Evolutionary conservation across 2,888 invertebrate species (phyloP), one percentile per base, ranked within the genome.

Genomic region (Platypus cylindrus): DNA sequence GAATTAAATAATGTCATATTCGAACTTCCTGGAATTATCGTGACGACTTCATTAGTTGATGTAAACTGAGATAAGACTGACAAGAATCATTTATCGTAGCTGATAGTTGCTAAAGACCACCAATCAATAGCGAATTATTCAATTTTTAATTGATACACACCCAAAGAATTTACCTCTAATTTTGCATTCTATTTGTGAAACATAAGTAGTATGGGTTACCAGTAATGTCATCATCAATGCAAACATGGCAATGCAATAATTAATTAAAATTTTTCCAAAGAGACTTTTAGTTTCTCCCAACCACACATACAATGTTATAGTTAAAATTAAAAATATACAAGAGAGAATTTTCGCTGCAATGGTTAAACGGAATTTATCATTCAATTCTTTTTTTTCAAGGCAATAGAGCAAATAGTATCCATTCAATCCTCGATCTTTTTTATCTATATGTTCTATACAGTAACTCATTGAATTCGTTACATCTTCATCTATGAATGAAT

Each of bases 181-280:
- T 39, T 38, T 39, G 33, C 48, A 49, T 22, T 13, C 34, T 8
- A 28, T 9, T 34, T 42, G 37, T 1, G 30, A 23, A 9, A 38
- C 22, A 8, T 26, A n/a, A 25, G 30, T 20, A 0, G 27, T 15
- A 12, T 47, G 44, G 8, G 37, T 35, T 27, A 48, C 48, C 4
- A 38, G 31, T 29, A 53, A 29, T 3, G 49, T 32, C 4, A 41
- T 27, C 34, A 50, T 49, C 22, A 48, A 27, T 3, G 40, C 17
- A 5, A 51, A 39, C 28, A 46, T 48, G 1, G 47, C 40, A 1
- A 44, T 14, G 32, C 52, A 53, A 31, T 53, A 54, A 32, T 48
- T 53, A 12, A 54, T 46, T 28, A 54, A 37, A 27, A 49, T 48
- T 36, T 54, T 54, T 5, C 53, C 54, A 35, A 54, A 54, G 3